A percentile compares a stretch with the other conserved stretches of the same genome.
Evolutionary conservation across 2,888 invertebrate species (phyloP).

Genomic region (Bhutanitis thaidina): DNA sequence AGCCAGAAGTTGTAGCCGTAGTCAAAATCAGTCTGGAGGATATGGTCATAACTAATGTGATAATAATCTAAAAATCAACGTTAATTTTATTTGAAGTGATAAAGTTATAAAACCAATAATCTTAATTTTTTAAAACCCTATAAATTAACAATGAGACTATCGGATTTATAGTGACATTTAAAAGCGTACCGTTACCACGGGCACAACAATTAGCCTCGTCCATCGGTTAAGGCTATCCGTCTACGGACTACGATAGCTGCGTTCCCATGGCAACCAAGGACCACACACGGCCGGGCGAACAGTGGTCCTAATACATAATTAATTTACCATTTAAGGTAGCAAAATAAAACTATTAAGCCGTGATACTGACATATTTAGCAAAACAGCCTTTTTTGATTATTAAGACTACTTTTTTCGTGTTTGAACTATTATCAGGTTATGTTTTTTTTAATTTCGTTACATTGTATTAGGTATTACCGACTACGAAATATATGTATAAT

Average conservation of each 20-base stretch:
- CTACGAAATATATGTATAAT: no score
- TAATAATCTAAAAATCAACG: no score
- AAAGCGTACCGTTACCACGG: conserved; percentile 44
- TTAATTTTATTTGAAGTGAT: not conserved
- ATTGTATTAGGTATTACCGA: no score
- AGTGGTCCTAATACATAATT: conserved; percentile 32
- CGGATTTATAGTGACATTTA: conserved; percentile 59
- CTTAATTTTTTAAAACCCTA: no score
- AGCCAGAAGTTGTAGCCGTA: no score
- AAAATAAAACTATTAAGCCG: not conserved
- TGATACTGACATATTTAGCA: not conserved
- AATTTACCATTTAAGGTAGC: conserved; percentile 14
- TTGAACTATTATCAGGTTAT: no score
- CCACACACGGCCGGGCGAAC: conserved; percentile 68
- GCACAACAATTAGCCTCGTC: conserved; percentile 67
- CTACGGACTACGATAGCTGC: conserved; percentile 36
- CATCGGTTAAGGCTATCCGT: conserved; percentile 60
- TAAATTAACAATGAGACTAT: conserved; percentile 28
- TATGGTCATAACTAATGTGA: no score
- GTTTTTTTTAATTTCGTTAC: no score
- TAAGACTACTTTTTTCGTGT: no score
- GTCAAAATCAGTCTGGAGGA: no score
- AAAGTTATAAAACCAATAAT: not conserved
- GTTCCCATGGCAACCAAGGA: conserved; percentile 66
- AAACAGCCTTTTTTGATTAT: not conserved